A percentile compares a stretch with the other conserved stretches of the same genome.
These are phyloP conservation scores for Neosilurus mollespiculum DNA, from an alignment of 2,797 vertebrate genomes.

Conservation along the genomic window DNA sequence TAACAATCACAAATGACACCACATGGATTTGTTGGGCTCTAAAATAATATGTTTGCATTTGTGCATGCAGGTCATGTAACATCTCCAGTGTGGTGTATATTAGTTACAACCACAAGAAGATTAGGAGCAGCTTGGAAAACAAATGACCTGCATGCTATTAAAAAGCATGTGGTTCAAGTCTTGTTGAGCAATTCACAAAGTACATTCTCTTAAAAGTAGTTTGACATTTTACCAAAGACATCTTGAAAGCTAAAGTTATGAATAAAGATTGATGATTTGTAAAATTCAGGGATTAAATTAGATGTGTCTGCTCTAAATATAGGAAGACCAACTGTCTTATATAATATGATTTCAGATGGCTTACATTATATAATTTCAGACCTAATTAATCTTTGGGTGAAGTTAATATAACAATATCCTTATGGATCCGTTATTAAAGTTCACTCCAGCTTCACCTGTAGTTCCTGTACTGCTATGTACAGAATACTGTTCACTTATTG, in stretches of 20 bases:
- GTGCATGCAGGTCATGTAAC: constrained; percentile 57
- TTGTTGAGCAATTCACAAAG: constrained; percentile 75
- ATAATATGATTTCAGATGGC: background rate
- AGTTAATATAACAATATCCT: constrained; percentile 61
- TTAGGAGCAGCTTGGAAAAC: constrained; percentile 72
- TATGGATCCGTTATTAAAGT: constrained; percentile 12
- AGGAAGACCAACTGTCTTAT: constrained; percentile 38
- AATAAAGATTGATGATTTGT: background rate
- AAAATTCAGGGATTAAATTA: constrained; percentile 1
- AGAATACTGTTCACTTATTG: constrained; percentile 11
- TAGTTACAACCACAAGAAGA: constrained; percentile 59
- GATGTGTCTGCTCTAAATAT: constrained; percentile 62
- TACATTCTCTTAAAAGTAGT: constrained; percentile 75
- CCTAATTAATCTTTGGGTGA: constrained; percentile 65
- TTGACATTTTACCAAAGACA: constrained; percentile 59
- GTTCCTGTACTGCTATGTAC: constrained; percentile 9
- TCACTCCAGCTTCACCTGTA: background rate
- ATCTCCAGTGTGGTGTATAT: constrained; percentile 53
- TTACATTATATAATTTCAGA: background rate
- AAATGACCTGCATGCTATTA: constrained; percentile 72
- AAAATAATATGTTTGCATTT: constrained; percentile 31
- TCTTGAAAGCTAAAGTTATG: constrained; percentile 27
- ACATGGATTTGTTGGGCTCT: constrained; percentile 26
- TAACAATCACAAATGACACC: constrained; percentile 36
- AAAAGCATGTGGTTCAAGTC: constrained; percentile 73